Base-by-base conservation (phyloP, 2,113 vertebrate species). In the Calonectris borealis region DNA sequence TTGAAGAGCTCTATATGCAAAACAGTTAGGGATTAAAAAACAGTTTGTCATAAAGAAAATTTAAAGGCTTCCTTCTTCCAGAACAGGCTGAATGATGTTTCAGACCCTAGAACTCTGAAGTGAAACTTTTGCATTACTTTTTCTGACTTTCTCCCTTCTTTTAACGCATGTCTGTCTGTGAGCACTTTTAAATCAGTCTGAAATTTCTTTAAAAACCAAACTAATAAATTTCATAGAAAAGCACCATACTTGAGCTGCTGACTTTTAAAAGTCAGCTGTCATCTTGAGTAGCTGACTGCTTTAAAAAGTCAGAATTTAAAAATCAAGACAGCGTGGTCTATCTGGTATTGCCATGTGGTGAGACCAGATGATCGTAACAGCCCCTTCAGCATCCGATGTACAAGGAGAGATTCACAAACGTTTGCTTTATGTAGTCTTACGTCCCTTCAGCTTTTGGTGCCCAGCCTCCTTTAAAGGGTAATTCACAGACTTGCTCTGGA, bases 381-480 rank as follows among this genome's bases (percentile, higher is more conserved):
- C 51, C n/a, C 62, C 38, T 54, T 64, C 44, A 82, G 10, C 21
- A 40, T 10, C 21, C 31, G 58, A 0, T 11, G 9, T 25, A 6
- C 16, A 36, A 31, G 27, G 22, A 66, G 7, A 64, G 2, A 46
- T n/a, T 36, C 48, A 55, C 31, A 76, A 49, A 16, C 0, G 0
- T 48, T 55, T 51, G 7, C 16, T 68, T 83, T 21, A 10, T 9
- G 25, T 21, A 51, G 29, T 9, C 44, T 68, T 36, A 60, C 1
- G 0, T 27, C 22, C 7, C 2, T 71, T 68, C 25, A 58, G 15
- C 7, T 71, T 51, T 44, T 44, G 12, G 3, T 70, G 25, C 17
- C 15, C 34, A 70, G 11, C 11, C 11, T 86, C 24, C 25, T 58
- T n/a, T 29, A 36, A 32, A 22, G 27, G 7, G 3, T 42, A 75